Base-by-base conservation (phyloP, 2,113 vertebrate species). In the Calypte anna region DNA sequence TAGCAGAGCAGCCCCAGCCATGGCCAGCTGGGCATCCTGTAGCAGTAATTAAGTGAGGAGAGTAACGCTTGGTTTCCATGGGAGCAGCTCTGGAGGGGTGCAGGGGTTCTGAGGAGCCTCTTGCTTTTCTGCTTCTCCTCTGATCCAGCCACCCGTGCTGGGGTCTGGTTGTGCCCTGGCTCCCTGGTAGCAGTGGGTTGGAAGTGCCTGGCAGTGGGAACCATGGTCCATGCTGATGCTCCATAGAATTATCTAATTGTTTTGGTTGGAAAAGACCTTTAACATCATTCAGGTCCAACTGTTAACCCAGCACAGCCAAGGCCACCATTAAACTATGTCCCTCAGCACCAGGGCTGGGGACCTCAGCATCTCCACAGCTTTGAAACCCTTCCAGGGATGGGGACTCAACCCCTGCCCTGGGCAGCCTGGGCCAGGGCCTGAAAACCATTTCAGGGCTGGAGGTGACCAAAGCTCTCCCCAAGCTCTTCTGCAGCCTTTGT, bases 131-230 rank as follows among this genome's bases (percentile, higher is more conserved):
- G 15, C 11, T 9, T 23, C 24, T 43, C 14, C 54, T 38, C 0
- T 0, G 14, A 61, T 64, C 14, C 28, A 50, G 33, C 53, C 12
- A 2, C 38, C 12, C 11, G 0, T 12, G 21, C 4, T 38, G 46
- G 76, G n/a, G 16, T 72, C 53, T 38, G 69, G 33, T 46, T 51
- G 50, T 18, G 15, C 46, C 2, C 3, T 15, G 61, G 68, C 14
- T 57, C 30, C 70, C 43, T 3, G 3, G 12, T 16, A 75, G 48
- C 14, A 2, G 33, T 5, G 3, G 10, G 21, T 55, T 0, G 0
- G 59, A 69, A 69, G 50, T 7, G 18, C 20, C 13, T 0, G 0
- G 30, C 44, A 84, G 30, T 0, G 0, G 48, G 40, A 50, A 17
- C 14, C 1, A 2, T 28, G 14, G 10, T 14, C 30, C 1, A 1